Evolutionary conservation across 2,797 vertebrate species (phyloP).

Genomic region (Macropodus opercularis): DNA sequence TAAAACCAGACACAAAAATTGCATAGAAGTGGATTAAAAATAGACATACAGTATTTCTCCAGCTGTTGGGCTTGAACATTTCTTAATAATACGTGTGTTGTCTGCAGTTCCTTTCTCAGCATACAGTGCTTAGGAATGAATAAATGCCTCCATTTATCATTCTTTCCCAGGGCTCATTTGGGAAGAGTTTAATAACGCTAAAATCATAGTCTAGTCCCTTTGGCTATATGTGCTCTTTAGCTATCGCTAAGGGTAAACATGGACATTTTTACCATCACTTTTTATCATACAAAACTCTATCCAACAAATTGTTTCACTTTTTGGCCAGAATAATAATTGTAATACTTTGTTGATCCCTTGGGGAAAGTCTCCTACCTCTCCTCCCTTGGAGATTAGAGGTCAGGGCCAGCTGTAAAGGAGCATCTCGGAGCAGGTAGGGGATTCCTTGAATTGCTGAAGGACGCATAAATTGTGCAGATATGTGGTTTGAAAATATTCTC

Average conservation of each 20-base stretch:
- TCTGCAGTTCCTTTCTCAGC: not conserved
- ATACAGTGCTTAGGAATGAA: not conserved
- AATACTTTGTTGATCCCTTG: conserved; percentile 55
- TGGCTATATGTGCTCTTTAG: conserved; percentile 30
- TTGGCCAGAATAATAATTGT: conserved; percentile 26
- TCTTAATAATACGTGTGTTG: not conserved
- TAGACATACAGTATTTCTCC: not conserved
- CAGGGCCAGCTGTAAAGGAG: conserved; percentile 17
- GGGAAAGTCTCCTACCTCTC: conserved; percentile 43
- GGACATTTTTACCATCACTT: conserved; percentile 10
- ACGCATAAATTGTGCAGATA: conserved; percentile 8
- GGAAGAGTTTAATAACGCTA: conserved; percentile 27
- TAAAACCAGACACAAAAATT: not conserved
- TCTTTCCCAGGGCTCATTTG: conserved; percentile 12
- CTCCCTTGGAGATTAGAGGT: conserved; percentile 45
- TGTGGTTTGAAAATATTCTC: conserved; percentile 29
- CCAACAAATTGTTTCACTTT: conserved; percentile 27
- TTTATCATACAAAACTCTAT: conserved; percentile 31
- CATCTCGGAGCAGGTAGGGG: conserved; percentile 19
- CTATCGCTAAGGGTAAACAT: conserved; percentile 40
- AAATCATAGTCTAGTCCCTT: conserved; percentile 12
- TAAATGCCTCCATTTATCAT: conserved; percentile 38
- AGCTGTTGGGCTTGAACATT: not conserved
- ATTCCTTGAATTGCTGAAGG: conserved; percentile 50
- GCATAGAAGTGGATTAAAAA: not conserved